Base-by-base conservation (phyloP, 2,113 vertebrate species). In the Telmatochromis sp. region DNA sequence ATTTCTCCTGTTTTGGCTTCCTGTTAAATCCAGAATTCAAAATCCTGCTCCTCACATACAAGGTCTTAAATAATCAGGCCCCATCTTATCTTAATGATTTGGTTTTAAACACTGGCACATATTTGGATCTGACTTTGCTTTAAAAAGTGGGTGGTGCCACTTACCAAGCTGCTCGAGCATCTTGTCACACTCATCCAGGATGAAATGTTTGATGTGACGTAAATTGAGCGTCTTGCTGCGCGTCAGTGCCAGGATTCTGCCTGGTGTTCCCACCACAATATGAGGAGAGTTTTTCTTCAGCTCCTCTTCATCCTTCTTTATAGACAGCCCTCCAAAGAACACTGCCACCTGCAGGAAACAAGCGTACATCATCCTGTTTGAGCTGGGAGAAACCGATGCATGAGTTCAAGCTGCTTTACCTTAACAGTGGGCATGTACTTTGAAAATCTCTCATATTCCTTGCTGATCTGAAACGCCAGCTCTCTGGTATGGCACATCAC, bases 401-500 rank as follows among this genome's bases (percentile, higher is more conserved):
- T 2, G 23, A 75, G 14, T 75, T 75, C 40, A 11, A 47, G 42
- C 42, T 75, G 23, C 26, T 75, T 75, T 75, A 75, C 71, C 95
- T 98, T 97, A 57, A 98, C 96, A 1, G 28, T 96, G 86, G 97
- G 96, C 97, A 98, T 98, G 95, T 98, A 98, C 92, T 98, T 98
- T 86, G 97, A 98, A 93, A 98, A 98, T 79, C 97, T 96, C 91
- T 98, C 97, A 1, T 98, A 98, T 80, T 98, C 97, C 91, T 98
- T 98, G 94, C 97, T 98, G 93, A 98, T 98, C 95, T 98, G 97
- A 95, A 98, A 98, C 65, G 97, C 97, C 92, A 98, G 89, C 92
- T 98, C 97, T 47, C 97, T 94, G 0, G 97, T 98, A 90, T 98
- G 97, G 89, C 97, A 98, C 97, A 98, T 98, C 50, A 97, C 97